Base-by-base conservation (phyloP, 1,140 invertebrate genomes). In the Caenorhabditis tropicalis region DNA sequence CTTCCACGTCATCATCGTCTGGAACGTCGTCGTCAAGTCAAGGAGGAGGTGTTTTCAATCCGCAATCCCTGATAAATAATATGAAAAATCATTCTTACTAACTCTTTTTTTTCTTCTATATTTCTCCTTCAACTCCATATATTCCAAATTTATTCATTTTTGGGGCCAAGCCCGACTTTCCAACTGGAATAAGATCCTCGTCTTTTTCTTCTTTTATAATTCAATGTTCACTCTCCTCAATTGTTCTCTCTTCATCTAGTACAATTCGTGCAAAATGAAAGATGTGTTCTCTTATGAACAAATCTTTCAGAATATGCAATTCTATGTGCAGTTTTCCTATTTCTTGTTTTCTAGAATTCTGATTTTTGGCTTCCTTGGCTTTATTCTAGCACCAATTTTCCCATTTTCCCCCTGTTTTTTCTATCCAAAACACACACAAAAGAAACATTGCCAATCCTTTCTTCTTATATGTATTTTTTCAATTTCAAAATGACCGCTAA, bases 51-150 rank as follows among this genome's bases (percentile, higher is more conserved):
- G 65, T 46, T 12, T 74, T 74, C 65, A 74, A 74, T 46, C 65
- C 65, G n/a, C 65, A 74, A 46, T 74, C 65, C 43, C n/a, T 74
- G 36, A 74, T 74, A 74, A 74, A 74, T 46, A 74, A 74, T 46
- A 74, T 74, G 65, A 74, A 74, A 43, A 74, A 74, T 74, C 65
- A 74, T 74, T 74, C 65, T n/a, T 74, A 74, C n/a, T 74, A 74
- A 74, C n/a, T 58, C n/a, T 51, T 19, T 15, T 29, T 10, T 58
- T 58, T 27, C 19, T 58, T 58, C 24, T 29, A 24, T 29, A 27
- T 58, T 29, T 19, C 27, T 27, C n/a, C n/a, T n/a, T n/a, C n/a
- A 65, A 65, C 31, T 33, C 31, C n/a, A 16, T 19, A 65, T 65
- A 33, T 36, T 36, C 31, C 31, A 21, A 74, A 74, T 43, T 1